Base-by-base conservation (phyloP, 2,888 invertebrate genomes). In the Synanthedon andrenaeformis region DNA sequence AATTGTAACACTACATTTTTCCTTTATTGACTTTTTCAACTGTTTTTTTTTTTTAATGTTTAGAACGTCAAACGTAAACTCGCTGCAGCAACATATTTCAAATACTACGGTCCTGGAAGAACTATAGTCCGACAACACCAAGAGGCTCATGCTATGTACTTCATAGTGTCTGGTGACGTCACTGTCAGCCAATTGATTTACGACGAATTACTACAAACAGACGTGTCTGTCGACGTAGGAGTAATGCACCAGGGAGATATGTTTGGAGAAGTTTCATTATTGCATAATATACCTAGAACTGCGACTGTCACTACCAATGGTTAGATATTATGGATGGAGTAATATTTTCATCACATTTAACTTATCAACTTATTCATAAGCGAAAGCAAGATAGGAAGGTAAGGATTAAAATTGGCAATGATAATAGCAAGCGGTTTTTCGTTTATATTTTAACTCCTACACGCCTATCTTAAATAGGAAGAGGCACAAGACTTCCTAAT, bases 221-320 rank as follows among this genome's bases (percentile, higher is more conserved):
- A 76, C 51, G 66, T 86, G 1, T 83, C 83, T 0, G 74, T 82
- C 14, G 87, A 89, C 13, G 74, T 90, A 8, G 90, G 89, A 4
- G 67, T 67, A 0, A 82, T 91, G 74, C 83, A 82, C 23, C 59
- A 88, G 0, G 92, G 92, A 0, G 90, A 90, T 53, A 89, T 90
- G 84, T 92, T 92, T 62, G 93, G 92, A 0, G 92, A 92, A 73
- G 89, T 91, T 12, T 90, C 91, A 0, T 70, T 92, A 45, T 68
- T 92, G 53, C 91, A 92, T 60, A 85, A 86, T 23, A 88, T 91
- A 50, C 86, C 86, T 4, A 84, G 92, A 65, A 89, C 90, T 6
- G 90, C 91, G 14, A 92, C 92, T 0, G 88, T 89, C 54, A 86
- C 87, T 8, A 91, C 90, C 35, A 65, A 68, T 54, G 89, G 90